These are phyloP conservation scores for Hippoglossus stenolepis DNA, from an alignment of 2,113 vertebrate genomes.

Conservation along the genomic window DNA sequence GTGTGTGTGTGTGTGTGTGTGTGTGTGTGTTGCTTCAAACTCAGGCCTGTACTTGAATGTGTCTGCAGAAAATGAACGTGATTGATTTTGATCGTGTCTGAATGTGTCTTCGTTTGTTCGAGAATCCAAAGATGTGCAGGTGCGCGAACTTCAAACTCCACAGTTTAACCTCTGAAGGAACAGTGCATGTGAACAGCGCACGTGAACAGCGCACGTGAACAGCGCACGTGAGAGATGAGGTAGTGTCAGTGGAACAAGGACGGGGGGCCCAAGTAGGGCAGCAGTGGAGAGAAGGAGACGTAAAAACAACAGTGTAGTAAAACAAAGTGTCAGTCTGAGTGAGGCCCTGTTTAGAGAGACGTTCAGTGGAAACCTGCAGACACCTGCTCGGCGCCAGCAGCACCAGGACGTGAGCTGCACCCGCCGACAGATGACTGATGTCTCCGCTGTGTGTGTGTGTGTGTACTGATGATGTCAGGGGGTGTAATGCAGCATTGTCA, in stretches of 20 bases:
- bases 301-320: neutral
- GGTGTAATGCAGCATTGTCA: conserved; percentile 35
- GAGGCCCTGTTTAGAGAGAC: neutral
- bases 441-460: neutral
- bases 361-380: conserved; percentile 11
- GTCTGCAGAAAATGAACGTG: neutral
- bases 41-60: conserved; percentile 20
- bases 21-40: conserved; percentile 11
- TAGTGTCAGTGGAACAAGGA: too few relatives aligned
- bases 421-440: conserved; percentile 27
- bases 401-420: neutral
- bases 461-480: conserved; percentile 36
- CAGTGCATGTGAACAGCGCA: too few relatives aligned
- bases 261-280: too few relatives aligned
- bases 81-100: neutral
- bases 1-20: conserved; percentile 14
- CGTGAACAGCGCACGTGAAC: too few relatives aligned
- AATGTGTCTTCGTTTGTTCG: neutral
- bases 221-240: too few relatives aligned
- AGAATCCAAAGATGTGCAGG: neutral
- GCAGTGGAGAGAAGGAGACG: too few relatives aligned
- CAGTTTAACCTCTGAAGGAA: neutral
- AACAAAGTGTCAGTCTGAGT: conserved; percentile 5
- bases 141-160: neutral
- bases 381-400: neutral